Evolutionary conservation across 2,797 vertebrate species (phyloP).

Genomic region (Florisuga fusca): DNA sequence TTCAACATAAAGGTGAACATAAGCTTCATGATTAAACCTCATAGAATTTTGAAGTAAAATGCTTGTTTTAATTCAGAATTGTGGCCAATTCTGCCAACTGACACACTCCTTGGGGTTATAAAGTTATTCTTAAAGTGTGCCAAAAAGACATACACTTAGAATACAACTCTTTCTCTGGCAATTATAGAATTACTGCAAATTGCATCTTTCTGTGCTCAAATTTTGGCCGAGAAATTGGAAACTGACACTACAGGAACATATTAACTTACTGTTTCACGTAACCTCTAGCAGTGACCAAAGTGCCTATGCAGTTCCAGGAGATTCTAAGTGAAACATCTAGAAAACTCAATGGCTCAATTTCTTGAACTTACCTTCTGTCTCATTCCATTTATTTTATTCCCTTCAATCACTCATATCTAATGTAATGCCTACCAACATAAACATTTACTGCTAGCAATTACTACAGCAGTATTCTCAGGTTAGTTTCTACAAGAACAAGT

Average conservation of each 20-base stretch:
- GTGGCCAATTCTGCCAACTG: background rate
- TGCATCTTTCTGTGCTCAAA: background rate
- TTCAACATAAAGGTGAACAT: background rate
- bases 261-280: background rate
- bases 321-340: background rate
- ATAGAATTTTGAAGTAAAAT: background rate
- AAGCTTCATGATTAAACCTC: background rate
- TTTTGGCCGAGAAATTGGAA: background rate
- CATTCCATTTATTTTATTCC: background rate
- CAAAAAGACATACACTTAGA: background rate
- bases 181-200: slow-evolving; percentile 70
- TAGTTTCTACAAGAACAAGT: background rate
- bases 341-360: background rate
- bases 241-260: background rate
- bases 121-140: background rate
- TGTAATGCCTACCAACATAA: background rate
- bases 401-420: background rate
- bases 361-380: background rate
- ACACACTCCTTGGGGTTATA: background rate
- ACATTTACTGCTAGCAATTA: background rate
- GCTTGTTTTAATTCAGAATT: background rate
- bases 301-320: background rate
- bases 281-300: background rate
- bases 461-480: background rate
- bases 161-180: background rate